phyloP scores from a whole-genome alignment of 2,113 vertebrate species.

The Erythrolamprus reginae region DNA sequence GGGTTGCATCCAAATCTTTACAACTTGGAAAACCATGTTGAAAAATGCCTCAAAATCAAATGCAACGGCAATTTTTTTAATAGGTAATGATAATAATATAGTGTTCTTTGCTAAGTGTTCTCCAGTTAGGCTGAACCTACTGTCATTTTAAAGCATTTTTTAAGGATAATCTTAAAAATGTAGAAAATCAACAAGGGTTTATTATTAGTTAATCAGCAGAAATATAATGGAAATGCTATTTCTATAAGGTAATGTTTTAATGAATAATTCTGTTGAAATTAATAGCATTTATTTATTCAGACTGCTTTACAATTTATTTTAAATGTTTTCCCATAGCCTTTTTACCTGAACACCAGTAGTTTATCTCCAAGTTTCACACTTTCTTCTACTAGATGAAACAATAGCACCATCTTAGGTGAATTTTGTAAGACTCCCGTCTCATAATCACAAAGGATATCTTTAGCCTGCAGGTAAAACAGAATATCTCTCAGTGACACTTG shows the following conservation, averaged over 20 bases:
- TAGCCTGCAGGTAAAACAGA: slow-evolving; percentile 75
- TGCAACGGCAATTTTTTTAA: neutral
- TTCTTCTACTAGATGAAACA: slow-evolving; percentile 96
- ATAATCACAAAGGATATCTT: slow-evolving; percentile 89
- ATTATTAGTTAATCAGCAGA: neutral
- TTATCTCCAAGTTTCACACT: slow-evolving; percentile 89
- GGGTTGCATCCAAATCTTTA: neutral
- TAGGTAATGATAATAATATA: neutral
- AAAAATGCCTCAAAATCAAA: neutral
- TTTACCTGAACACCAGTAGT: slow-evolving; percentile 94
- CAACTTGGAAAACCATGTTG: neutral
- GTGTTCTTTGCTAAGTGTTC: neutral
- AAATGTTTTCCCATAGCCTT: neutral
- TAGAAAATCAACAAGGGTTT: neutral
- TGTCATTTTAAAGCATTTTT: neutral
- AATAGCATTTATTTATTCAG: neutral
- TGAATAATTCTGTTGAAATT: neutral
- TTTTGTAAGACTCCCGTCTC: slow-evolving; percentile 88
- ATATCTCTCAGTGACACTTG: neutral
- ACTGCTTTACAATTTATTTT: neutral
- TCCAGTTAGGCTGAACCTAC: neutral
- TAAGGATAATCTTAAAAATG: neutral
- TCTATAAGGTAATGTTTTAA: neutral
- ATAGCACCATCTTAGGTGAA: slow-evolving; percentile 95
- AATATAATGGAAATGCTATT: neutral